Conservation (phyloP, 2,888 invertebrate genomes). For the Hirtodrosophila histrioides region DNA sequence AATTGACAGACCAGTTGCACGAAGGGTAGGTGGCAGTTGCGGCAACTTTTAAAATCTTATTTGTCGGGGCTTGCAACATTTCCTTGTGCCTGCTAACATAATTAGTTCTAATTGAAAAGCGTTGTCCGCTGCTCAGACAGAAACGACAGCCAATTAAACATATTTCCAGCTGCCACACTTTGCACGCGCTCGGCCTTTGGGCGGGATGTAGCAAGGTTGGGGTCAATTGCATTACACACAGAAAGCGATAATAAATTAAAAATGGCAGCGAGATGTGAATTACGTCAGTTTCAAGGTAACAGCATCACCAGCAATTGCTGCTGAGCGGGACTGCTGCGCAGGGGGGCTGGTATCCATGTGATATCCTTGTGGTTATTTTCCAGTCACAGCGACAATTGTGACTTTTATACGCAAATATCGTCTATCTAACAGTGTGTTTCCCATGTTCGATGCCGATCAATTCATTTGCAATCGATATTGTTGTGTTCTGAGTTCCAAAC, state of each 20-base stretch:
- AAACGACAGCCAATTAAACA: conserved; percentile 52
- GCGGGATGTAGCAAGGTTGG: neutral
- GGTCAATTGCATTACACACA: conserved; percentile 50
- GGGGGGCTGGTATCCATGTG: too few relatives aligned
- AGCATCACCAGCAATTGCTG: conserved; percentile 16
- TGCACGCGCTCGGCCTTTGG: neutral
- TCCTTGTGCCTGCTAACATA: conserved; percentile 39
- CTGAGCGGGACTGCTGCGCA: too few relatives aligned
- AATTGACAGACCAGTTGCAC: conserved; percentile 20
- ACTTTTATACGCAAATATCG: too few relatives aligned
- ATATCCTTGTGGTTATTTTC: too few relatives aligned
- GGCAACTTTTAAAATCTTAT: conserved; percentile 22
- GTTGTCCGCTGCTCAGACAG: conserved; percentile 40
- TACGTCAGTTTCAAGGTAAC: conserved; percentile 49
- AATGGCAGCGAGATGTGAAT: conserved; percentile 11
- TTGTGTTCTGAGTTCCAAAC: too few relatives aligned
- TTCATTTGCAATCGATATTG: too few relatives aligned
- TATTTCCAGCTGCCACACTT: conserved; percentile 26
- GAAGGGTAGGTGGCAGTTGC: conserved; percentile 1
- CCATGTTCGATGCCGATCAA: too few relatives aligned
- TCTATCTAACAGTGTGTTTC: too few relatives aligned
- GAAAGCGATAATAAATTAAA: conserved; percentile 25
- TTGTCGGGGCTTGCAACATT: neutral
- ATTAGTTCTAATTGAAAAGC: conserved; percentile 68
- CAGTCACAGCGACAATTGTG: too few relatives aligned